Evolutionary conservation across 2,888 invertebrate species (phyloP).

Genomic region (Lasioglossum morio): DNA sequence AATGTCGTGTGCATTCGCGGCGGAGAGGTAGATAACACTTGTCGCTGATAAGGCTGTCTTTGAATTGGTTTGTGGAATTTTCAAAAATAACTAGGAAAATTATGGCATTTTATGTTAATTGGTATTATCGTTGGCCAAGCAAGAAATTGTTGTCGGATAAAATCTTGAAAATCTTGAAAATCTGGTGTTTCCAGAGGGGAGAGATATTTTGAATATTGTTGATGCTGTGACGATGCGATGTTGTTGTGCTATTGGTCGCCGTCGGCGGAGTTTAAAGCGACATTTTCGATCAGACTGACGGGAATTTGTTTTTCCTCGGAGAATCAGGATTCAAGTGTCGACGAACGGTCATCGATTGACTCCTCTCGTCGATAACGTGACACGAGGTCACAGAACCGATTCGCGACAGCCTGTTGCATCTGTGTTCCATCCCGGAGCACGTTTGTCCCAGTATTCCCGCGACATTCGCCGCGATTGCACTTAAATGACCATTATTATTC

Average conservation of each 20-base stretch:
- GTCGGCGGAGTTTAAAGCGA: neutral
- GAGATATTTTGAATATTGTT: neutral
- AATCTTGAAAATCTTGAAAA: neutral
- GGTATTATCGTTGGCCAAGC: accelerated
- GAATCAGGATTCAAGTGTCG: slow-evolving; percentile 12
- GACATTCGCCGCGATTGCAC: slow-evolving; percentile 47
- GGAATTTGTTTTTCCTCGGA: slow-evolving; percentile 27
- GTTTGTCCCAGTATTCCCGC: slow-evolving; percentile 46
- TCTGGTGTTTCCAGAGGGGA: neutral
- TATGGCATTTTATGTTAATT: neutral
- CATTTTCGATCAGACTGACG: neutral
- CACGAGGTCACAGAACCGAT: slow-evolving; percentile 57
- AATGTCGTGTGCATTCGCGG: neutral
- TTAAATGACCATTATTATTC: slow-evolving; percentile 30
- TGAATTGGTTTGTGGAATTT: neutral
- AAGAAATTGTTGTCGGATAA: neutral
- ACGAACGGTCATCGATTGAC: slow-evolving; percentile 57
- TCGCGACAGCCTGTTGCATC: slow-evolving; percentile 42
- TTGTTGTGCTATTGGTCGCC: neutral
- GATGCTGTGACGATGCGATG: neutral
- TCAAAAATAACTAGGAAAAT: neutral
- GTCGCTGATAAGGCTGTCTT: neutral
- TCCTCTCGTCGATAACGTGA: slow-evolving; percentile 55
- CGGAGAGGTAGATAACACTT: neutral
- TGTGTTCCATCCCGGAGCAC: slow-evolving; percentile 33